phyloP scores from a whole-genome alignment of 2,113 vertebrate species.

The Nycticryphes semicollaris region DNA sequence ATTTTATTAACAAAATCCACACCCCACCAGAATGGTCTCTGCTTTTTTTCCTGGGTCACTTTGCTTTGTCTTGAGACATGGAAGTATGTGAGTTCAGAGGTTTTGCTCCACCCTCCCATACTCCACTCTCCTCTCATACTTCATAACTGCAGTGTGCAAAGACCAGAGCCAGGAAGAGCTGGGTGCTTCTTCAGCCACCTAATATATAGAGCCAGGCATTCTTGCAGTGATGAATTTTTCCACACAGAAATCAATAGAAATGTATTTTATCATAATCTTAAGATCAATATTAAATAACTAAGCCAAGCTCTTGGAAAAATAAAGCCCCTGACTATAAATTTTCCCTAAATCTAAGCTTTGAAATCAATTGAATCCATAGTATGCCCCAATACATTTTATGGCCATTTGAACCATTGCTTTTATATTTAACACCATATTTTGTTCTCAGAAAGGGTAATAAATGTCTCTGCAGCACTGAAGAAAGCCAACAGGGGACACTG shows the following conservation, averaged over 20 bases:
- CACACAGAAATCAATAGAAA: conserved; percentile 63
- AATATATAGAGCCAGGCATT: not conserved
- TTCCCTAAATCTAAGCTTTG: conserved; percentile 59
- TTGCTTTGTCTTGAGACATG: not conserved
- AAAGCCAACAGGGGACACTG: conserved; percentile 22
- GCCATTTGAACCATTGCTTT: conserved; percentile 33
- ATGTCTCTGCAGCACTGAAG: conserved; percentile 25
- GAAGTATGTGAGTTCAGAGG: not conserved
- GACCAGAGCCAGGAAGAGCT: not conserved
- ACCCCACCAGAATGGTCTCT: not conserved
- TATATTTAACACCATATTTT: conserved; percentile 50
- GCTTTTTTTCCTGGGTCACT: not conserved
- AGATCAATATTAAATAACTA: conserved; percentile 74
- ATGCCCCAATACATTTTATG: conserved; percentile 50
- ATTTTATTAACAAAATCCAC: not conserved
- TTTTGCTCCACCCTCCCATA: not conserved
- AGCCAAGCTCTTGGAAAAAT: conserved; percentile 33
- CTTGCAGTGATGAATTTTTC: conserved; percentile 33
- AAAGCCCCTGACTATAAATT: conserved; percentile 49
- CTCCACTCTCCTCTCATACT: not conserved
- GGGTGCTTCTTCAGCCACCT: not conserved
- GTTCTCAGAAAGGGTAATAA: conserved; percentile 53
- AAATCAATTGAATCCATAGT: conserved; percentile 58
- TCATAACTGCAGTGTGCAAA: not conserved
- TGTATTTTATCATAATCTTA: conserved; percentile 61